Base-by-base conservation (phyloP, 1,140 invertebrate species). In the Fopius arisanus region DNA sequence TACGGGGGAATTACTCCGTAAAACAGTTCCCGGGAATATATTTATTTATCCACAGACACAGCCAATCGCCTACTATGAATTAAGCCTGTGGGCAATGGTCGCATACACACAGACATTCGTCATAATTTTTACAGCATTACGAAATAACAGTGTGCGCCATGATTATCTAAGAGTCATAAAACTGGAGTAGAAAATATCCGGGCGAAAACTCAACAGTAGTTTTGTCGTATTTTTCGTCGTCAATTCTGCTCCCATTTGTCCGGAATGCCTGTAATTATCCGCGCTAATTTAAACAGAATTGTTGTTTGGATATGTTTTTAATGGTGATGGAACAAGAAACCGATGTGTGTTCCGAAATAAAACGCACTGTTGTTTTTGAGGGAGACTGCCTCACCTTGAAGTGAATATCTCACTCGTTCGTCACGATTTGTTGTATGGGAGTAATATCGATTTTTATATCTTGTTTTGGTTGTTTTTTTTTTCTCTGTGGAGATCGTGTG, bases 81-180 rank as follows among this genome's bases (percentile, higher is more conserved):
- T 12, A 14, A 51, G 43, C 33, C 33, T 10, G 33, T 10, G 33
- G n/a, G 3, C 12, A 37, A 7, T 37, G 33, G 33, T 37, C 14
- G n/a, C 43, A 48, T n/a, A 48, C 43, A 48, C n/a, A 48, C n/a
- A 19, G n/a, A n/a, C 43, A 48, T 19, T 48, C 37, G 16, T 9
- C 21, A 28, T 41, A 43, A 67, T 54, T 73, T 73, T 73, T 37
- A 73, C 33, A 65, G 16, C 33, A 73, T 73, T 73, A 37, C 63
- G 65, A 65, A 67, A 73, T 51, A 41, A 16, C 23, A 31, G n/a
- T n/a, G 65, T 59, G 40, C 63, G 65, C 28, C 65, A 67, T 73
- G 63, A 73, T 73, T 71, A 71, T 65, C 31, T 73, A 48, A 66
- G 43, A 73, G 65, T 54, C 71, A 59, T 73, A 73, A 73, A 73